These are phyloP conservation scores for Drosophila parabipectinata DNA, from an alignment of 1,140 invertebrate genomes.

Conservation along the genomic window DNA sequence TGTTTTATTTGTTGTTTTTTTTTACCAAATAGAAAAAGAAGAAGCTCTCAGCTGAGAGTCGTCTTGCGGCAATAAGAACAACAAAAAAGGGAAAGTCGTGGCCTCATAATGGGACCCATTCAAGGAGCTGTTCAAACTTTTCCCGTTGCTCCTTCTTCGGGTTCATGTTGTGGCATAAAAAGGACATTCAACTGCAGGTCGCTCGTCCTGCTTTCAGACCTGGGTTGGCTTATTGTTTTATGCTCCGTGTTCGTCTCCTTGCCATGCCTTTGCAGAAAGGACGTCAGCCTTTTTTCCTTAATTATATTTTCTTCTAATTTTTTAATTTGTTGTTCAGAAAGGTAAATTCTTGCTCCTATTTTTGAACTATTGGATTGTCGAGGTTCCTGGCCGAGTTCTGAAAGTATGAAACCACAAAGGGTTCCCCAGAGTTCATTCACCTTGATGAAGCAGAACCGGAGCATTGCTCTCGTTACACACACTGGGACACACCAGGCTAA, in stretches of 20 bases:
- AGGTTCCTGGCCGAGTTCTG: slow-evolving; percentile 8
- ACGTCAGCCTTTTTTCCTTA: slow-evolving; percentile 35
- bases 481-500: slow-evolving; percentile 40
- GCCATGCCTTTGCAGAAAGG: slow-evolving; percentile 26
- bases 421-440: slow-evolving; percentile 60
- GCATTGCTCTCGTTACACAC: slow-evolving; percentile 35
- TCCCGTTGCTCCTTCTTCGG: slow-evolving; percentile 31
- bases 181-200: slow-evolving; percentile 75
- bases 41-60: slow-evolving; percentile 33
- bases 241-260: background rate
- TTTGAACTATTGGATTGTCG: slow-evolving; percentile 6
- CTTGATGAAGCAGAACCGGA: slow-evolving; percentile 9
- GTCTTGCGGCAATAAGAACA: slow-evolving; percentile 6
- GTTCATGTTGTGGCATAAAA: slow-evolving; percentile 61
- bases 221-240: slow-evolving; percentile 33
- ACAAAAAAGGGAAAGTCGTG: slow-evolving; percentile 62
- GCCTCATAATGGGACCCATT: slow-evolving; percentile 23
- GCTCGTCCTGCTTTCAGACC: slow-evolving; percentile 18
- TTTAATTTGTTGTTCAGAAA: background rate
- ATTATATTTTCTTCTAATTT: slow-evolving; percentile 46
- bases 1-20: slow-evolving; percentile 20
- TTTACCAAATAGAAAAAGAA: slow-evolving; percentile 31
- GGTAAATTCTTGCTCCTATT: background rate
- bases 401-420: background rate
- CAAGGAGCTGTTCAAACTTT: slow-evolving; percentile 26